A percentile compares a stretch with the other conserved stretches of the same genome.
Evolutionary conservation across 2,888 invertebrate species (phyloP).

Genomic region (Piscicola geometra): DNA sequence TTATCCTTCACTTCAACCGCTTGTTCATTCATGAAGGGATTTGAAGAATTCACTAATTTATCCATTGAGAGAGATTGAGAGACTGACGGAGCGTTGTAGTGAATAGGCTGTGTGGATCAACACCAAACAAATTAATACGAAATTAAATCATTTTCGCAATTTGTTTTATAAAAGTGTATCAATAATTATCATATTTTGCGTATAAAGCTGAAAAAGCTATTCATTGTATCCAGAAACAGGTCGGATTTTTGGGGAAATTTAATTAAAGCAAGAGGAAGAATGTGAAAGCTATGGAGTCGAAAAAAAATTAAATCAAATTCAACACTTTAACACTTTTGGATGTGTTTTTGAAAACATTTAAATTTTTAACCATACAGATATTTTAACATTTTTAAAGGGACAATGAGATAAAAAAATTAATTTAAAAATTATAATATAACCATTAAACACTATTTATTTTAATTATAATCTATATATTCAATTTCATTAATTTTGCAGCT

Average conservation of each 20-base stretch:
- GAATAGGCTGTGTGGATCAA: background rate
- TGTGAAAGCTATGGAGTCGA: background rate
- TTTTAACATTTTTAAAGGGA: too few species aligned
- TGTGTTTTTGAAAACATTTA: too few species aligned
- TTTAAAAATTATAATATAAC: too few species aligned
- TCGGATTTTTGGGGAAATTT: background rate
- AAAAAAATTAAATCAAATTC: too few species aligned
- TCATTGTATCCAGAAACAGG: background rate
- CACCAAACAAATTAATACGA: background rate
- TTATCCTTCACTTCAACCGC: background rate
- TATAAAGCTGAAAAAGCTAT: background rate
- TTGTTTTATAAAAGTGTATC: background rate
- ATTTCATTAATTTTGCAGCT: too few species aligned
- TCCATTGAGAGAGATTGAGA: too few species aligned
- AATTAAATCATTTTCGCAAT: background rate
- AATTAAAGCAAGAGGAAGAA: background rate
- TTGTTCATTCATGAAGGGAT: background rate
- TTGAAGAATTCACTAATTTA: background rate
- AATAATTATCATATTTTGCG: background rate
- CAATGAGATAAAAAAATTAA: too few species aligned
- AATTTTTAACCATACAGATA: too few species aligned
- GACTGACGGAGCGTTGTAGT: background rate
- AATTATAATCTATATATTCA: too few species aligned
- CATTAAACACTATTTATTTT: too few species aligned
- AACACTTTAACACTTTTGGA: too few species aligned